Evolutionary conservation across 2,888 invertebrate genomes (phyloP).

Genomic region (Cheilosia vernalis): DNA sequence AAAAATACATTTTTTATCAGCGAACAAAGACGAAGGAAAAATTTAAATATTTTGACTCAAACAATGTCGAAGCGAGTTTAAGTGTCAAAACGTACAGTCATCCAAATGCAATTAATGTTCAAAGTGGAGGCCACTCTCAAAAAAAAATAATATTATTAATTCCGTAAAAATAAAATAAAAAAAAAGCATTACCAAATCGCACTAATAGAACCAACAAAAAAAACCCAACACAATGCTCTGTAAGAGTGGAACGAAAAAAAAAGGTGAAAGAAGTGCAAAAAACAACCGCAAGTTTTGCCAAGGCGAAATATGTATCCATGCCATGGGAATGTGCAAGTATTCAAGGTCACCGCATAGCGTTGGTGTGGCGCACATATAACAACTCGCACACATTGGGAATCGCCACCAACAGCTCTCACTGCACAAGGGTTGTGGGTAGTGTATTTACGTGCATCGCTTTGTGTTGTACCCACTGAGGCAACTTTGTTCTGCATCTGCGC

Average conservation of each 20-base stretch:
- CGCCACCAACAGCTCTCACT: conserved; percentile 1
- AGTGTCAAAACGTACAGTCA: conserved; percentile 40
- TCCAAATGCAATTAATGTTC: conserved; percentile 36
- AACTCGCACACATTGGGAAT: not conserved
- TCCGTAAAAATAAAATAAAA: conserved; percentile 4
- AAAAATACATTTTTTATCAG: no score
- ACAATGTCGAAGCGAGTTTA: not conserved
- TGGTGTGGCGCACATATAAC: conserved; percentile 31
- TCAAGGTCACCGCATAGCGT: conserved; percentile 69
- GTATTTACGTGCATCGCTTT: conserved; percentile 10
- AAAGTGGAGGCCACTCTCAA: conserved; percentile 23
- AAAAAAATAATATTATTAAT: conserved; percentile 28
- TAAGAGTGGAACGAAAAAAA: conserved; percentile 4
- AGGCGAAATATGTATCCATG: conserved; percentile 66
- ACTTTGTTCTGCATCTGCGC: conserved; percentile 59
- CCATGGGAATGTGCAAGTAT: conserved; percentile 62
- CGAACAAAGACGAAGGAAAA: not conserved
- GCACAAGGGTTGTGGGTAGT: conserved; percentile 54
- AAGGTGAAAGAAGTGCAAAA: conserved; percentile 14
- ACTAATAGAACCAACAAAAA: conserved; percentile 35
- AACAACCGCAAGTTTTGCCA: conserved; percentile 62
- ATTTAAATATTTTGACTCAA: conserved; percentile 9
- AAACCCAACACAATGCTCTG: conserved; percentile 10
- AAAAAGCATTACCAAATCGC: conserved; percentile 4
- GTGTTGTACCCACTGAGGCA: conserved; percentile 12